phyloP scores from a whole-genome alignment of 2,113 vertebrate species.

The Mormyrus iriodes region DNA sequence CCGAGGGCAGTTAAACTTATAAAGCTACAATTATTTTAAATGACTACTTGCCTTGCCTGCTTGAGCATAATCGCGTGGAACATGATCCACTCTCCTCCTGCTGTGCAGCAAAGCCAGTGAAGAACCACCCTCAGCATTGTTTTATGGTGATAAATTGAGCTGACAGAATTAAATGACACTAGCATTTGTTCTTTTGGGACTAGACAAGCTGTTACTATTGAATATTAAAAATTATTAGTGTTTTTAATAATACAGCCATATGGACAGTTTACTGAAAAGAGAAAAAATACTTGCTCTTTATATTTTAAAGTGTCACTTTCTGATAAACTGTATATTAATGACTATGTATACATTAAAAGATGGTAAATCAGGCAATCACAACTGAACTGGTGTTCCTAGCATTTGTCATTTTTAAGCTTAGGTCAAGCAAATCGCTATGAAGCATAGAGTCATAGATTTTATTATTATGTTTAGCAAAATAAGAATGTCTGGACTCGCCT shows the following conservation, averaged over 20 bases:
- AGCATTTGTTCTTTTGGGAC: not conserved
- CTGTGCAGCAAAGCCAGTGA: not conserved
- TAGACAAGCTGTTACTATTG: not conserved
- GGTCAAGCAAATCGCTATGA: not conserved
- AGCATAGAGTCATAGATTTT: not conserved
- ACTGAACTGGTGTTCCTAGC: not conserved
- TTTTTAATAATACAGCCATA: not conserved
- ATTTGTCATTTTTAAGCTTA: not conserved
- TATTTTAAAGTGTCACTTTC: not conserved
- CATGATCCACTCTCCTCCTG: not conserved
- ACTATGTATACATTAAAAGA: not conserved
- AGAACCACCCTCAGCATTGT: not conserved
- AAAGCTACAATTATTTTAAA: constrained; percentile 16
- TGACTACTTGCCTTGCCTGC: not conserved
- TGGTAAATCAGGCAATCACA: not conserved
- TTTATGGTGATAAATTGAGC: not conserved
- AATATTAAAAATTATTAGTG: not conserved
- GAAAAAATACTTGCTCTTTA: not conserved
- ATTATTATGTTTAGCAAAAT: not conserved
- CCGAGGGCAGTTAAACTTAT: not conserved
- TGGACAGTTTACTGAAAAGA: not conserved
- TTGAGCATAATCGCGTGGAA: not conserved
- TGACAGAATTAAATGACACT: not conserved
- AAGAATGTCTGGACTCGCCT: not conserved
- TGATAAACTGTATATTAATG: not conserved